phyloP scores from a whole-genome alignment of 1,140 invertebrate species.

The Halotydeus destructor region DNA sequence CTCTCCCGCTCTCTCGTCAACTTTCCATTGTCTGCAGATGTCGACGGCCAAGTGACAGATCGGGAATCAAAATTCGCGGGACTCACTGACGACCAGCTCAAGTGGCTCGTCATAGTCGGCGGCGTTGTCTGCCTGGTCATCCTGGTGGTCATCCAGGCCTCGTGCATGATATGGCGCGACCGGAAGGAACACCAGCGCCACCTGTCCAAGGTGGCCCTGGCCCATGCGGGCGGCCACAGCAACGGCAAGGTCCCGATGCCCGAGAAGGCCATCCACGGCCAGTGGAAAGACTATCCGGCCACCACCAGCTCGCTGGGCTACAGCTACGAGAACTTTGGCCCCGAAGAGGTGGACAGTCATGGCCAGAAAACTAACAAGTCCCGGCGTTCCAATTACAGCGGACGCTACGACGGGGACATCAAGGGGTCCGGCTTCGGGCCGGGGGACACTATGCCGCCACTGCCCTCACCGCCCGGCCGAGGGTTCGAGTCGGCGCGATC shows the following conservation, averaged over 20 bases:
- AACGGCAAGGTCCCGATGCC: too few relatives aligned
- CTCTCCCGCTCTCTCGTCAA: too few relatives aligned
- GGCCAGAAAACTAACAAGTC: background rate
- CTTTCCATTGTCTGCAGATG: too few relatives aligned
- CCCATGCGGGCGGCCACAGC: too few relatives aligned
- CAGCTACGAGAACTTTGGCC: constrained; percentile 49
- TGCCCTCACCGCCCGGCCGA: constrained; percentile 33
- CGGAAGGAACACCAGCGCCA: too few relatives aligned
- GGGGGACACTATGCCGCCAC: background rate
- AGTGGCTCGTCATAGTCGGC: constrained; percentile 57
- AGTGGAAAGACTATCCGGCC: constrained; percentile 64
- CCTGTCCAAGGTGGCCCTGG: too few relatives aligned
- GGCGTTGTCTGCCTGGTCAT: constrained; percentile 53
- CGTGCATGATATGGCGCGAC: constrained; percentile 45
- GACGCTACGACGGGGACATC: too few relatives aligned
- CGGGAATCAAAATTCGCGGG: too few relatives aligned
- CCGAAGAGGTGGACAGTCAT: constrained; percentile 7
- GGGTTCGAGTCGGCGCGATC: constrained; percentile 24
- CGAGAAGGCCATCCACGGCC: too few relatives aligned
- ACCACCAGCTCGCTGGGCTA: constrained; percentile 51
- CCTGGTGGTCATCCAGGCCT: constrained; percentile 56
- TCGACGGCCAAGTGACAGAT: too few relatives aligned
- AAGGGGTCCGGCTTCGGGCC: too few relatives aligned
- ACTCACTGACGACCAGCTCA: constrained; percentile 32
- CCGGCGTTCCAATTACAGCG: constrained; percentile 2